Base-by-base conservation (phyloP, 35 echinoderm and acorn worm species). In the Hemicentrotus pulcherrimus region DNA sequence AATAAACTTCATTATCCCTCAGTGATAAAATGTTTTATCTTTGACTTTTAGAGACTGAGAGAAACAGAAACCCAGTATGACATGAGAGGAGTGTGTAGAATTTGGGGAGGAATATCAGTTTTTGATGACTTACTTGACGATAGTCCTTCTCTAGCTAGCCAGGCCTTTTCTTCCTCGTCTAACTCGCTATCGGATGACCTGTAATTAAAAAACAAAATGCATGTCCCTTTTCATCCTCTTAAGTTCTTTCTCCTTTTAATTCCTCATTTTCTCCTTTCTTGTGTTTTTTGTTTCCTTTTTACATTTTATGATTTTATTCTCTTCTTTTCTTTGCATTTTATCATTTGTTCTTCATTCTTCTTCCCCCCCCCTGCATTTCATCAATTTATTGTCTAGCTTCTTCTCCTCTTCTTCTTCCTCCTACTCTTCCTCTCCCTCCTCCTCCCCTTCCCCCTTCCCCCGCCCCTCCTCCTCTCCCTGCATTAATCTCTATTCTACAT, bases 171-270 rank as follows among this genome's bases (percentile, higher is more conserved):
- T 22, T 94, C 89, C 5, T 97, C 91, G 0, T 97, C 89, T n/a
- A 50, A 59, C n/a, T 97, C 97, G 35, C 97, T 97, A 6, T 97
- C 97, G 9, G 95, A 94, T 8, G 97, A 97, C 31, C 97, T 97
- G 46, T 11, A 94, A 95, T 28, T 32, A 6, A 95, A 87, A 30
- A 70, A 31, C 30, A 41, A 85, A 95, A 94, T 9, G 31, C 5
- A 31, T 15, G 14, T 45, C 2, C 4, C 31, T n/a, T 90, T 24
- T 45, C 31, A 90, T n/a, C 88, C 18, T 78, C 4, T 28, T 78
- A 6, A 14, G 15, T 10, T 11, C 10, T 14, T 10, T 13, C 50
- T 55, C 24, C 22, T 71, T 71, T 71, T 19, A 78, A n/a, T 10
- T 55, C 50, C 15, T 55, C 50, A 55, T 55, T 14, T 11, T 55